These are phyloP conservation scores for Machimus atricapillus DNA, from an alignment of 2,888 invertebrate genomes.

Conservation along the genomic window DNA sequence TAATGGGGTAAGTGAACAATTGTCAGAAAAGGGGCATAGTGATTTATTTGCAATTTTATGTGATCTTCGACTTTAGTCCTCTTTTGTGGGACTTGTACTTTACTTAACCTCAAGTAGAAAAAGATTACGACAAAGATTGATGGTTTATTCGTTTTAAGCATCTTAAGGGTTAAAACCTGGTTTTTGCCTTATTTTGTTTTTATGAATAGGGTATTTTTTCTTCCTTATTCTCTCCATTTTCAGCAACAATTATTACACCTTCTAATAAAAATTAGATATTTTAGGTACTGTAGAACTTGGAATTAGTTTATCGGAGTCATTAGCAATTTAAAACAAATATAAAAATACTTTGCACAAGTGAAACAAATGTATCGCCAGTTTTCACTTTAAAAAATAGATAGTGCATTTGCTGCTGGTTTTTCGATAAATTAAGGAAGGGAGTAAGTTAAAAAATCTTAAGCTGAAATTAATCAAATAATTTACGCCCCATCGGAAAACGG, in stretches of 20 bases:
- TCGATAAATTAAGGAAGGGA: not conserved
- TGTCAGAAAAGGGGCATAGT: not conserved
- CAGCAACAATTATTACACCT: not conserved
- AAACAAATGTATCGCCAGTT: too few relatives aligned
- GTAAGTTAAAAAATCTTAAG: not conserved
- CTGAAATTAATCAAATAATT: not conserved
- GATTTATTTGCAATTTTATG: constrained; percentile 22
- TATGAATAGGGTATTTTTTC: not conserved
- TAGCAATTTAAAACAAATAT: too few relatives aligned
- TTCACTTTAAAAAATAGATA: too few relatives aligned
- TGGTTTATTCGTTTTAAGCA: not conserved
- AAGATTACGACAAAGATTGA: not conserved
- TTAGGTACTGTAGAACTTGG: not conserved
- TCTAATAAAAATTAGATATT: not conserved
- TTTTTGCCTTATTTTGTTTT: not conserved
- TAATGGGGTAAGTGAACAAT: not conserved
- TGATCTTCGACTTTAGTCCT: not conserved
- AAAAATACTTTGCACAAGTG: too few relatives aligned
- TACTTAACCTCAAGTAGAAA: constrained; percentile 16
- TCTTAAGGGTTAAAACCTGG: not conserved
- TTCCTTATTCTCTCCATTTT: not conserved
- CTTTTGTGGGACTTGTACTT: constrained; percentile 5
- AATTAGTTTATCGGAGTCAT: not conserved
- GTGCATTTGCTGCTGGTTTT: too few relatives aligned
- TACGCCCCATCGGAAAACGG: constrained; percentile 1